Evolutionary conservation across 2,113 vertebrate genomes (phyloP).

Genomic region (Thomomys bottae): DNA sequence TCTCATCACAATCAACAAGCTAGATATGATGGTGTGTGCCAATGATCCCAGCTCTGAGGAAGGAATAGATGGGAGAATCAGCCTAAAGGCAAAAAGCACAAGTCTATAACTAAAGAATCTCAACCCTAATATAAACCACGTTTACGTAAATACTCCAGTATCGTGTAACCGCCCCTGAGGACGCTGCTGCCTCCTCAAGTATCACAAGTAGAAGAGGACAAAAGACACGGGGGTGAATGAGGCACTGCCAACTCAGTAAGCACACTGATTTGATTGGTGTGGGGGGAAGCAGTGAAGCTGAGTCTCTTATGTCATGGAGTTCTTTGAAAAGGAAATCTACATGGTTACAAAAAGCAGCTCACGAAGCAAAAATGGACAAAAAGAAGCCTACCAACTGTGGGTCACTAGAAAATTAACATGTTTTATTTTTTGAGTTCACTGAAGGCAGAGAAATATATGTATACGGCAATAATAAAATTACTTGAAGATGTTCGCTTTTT

Average conservation of each 20-base stretch:
- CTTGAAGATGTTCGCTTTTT: constrained; percentile 58
- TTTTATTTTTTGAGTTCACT: constrained; percentile 54
- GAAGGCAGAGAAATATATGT: constrained; percentile 62
- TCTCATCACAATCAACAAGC: not conserved
- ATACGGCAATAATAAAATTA: constrained; percentile 76
- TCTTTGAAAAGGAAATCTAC: constrained; percentile 5
- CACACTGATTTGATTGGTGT: no score
- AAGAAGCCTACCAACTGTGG: not conserved
- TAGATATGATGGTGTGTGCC: not conserved
- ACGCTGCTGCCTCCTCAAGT: not conserved
- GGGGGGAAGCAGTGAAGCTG: no score
- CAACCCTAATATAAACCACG: not conserved
- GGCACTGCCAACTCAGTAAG: not conserved
- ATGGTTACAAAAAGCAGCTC: constrained; percentile 32
- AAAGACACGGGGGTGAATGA: fast-evolving
- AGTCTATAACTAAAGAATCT: no score
- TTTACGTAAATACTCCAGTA: not conserved
- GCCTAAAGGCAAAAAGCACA: no score
- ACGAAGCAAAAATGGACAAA: constrained; percentile 44
- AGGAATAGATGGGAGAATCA: no score
- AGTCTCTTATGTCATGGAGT: not conserved
- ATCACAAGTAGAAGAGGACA: not conserved
- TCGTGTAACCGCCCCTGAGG: not conserved
- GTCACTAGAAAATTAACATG: constrained; percentile 45
- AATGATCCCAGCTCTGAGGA: no score